These are phyloP conservation scores for Nephrotoma flavescens DNA, from an alignment of 2,888 invertebrate genomes.

Conservation along the genomic window DNA sequence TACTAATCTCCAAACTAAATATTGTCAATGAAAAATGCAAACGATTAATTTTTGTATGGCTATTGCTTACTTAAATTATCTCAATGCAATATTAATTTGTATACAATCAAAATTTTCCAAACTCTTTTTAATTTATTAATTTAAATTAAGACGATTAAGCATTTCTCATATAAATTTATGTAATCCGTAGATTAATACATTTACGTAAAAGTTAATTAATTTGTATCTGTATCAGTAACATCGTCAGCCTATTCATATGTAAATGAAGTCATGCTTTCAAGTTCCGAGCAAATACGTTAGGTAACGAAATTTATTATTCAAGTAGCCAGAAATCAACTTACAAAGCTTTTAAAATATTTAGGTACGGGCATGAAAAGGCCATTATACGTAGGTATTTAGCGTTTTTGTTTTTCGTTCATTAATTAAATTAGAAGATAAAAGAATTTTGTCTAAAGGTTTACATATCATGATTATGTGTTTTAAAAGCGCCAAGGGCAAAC, in stretches of 20 bases:
- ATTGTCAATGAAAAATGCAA: too few species aligned
- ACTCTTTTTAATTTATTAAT: too few species aligned
- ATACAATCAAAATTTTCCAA: too few species aligned
- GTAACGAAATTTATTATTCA: not conserved
- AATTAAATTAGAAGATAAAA: not conserved
- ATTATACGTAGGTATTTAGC: not conserved
- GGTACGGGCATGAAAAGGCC: not conserved
- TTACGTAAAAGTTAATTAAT: too few species aligned
- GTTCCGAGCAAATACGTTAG: not conserved
- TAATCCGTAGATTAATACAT: too few species aligned
- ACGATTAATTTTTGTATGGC: too few species aligned
- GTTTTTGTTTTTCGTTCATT: not conserved
- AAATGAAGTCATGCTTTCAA: not conserved
- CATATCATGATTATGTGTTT: not conserved
- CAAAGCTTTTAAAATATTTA: not conserved
- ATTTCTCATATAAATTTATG: too few species aligned
- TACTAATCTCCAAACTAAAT: too few species aligned
- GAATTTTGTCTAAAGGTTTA: not conserved
- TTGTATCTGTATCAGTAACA: too few species aligned
- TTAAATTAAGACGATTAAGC: too few species aligned
- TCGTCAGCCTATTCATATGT: not conserved
- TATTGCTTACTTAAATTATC: too few species aligned
- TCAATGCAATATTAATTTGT: too few species aligned
- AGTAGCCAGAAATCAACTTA: not conserved
- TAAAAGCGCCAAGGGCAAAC: not conserved